Conservation (phyloP, 2,797 vertebrate species). For the Chloroceryle inda region DNA sequence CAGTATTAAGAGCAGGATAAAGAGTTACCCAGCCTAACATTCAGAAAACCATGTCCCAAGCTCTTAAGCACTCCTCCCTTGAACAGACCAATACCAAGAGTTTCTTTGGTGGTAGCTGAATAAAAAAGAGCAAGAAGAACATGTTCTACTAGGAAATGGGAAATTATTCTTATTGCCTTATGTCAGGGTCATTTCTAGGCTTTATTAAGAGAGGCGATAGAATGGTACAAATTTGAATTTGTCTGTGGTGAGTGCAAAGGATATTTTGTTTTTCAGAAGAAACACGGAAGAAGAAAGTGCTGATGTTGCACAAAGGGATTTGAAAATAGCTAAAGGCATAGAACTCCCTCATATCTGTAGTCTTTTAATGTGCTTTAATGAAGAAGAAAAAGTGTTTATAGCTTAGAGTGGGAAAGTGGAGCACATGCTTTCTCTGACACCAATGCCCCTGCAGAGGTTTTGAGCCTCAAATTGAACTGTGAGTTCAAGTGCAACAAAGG, state of each 20-base stretch:
- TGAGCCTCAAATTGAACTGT: not conserved
- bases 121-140: not conserved
- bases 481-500: not conserved
- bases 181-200: not conserved
- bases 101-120: not conserved
- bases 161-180: not conserved
- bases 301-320: not conserved
- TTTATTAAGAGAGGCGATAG: not conserved
- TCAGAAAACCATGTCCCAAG: not conserved
- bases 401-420: not conserved
- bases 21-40: not conserved
- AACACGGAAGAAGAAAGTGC: not conserved
- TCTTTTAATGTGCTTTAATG: slow-evolving; percentile 12
- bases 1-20: not conserved
- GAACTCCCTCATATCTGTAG: not conserved
- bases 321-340: not conserved
- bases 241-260: not conserved
- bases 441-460: not conserved
- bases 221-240: not conserved
- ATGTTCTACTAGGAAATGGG: not conserved
- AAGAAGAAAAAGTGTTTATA: not conserved
- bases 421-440: not conserved
- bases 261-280: not conserved
- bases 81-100: not conserved
- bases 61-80: not conserved